Conservation (phyloP, 2,113 vertebrate species). For the Platysteira castanea region DNA sequence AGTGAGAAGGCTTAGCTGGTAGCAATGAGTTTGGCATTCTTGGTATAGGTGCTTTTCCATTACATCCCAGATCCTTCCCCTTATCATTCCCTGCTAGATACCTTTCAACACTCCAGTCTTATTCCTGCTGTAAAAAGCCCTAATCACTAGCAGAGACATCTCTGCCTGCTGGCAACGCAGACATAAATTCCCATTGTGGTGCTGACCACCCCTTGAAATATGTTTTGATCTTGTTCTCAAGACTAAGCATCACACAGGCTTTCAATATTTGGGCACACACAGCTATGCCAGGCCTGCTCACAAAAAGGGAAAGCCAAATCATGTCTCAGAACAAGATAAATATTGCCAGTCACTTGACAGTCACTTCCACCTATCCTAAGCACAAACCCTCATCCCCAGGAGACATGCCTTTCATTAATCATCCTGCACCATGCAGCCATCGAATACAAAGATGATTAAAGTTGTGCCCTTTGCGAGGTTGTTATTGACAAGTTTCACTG, state of each 20-base stretch:
- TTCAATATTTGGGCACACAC: background rate
- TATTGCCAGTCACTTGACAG: background rate
- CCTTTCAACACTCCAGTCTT: background rate
- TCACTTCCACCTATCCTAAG: background rate
- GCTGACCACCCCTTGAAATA: background rate
- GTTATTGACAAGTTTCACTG: background rate
- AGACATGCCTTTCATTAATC: background rate
- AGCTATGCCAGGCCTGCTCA: background rate
- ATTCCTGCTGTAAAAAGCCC: background rate
- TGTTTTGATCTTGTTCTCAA: background rate
- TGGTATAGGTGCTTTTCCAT: rapidly evolving
- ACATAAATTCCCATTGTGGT: background rate
- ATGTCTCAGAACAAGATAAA: background rate
- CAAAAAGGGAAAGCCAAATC: background rate
- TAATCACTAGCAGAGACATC: background rate
- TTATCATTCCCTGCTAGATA: background rate
- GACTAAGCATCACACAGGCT: background rate
- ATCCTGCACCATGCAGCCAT: background rate
- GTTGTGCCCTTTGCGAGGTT: background rate
- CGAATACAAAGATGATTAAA: background rate
- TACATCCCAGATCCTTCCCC: background rate
- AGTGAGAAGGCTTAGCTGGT: background rate
- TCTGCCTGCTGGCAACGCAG: background rate
- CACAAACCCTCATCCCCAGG: background rate
- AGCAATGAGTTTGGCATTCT: rapidly evolving